A percentile compares a stretch with the other conserved stretches of the same genome.
phyloP scores from a whole-genome alignment of 2,888 invertebrate species.

The Nudaria mundana region DNA sequence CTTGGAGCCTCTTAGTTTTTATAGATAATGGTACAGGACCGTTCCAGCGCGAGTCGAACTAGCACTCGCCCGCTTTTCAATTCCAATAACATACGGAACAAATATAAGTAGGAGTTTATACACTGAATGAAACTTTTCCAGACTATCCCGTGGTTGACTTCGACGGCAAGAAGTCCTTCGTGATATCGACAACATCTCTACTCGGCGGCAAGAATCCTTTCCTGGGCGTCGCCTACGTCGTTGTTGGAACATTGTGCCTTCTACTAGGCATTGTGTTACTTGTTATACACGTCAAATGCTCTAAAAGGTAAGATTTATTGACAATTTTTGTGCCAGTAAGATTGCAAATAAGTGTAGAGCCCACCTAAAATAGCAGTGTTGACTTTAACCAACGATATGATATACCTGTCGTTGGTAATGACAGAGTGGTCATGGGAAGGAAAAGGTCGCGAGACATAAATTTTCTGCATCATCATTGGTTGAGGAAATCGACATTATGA shows the following conservation, averaged over 20 bases:
- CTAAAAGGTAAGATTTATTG: constrained; percentile 87
- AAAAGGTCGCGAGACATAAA: too few species aligned
- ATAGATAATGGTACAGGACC: too few species aligned
- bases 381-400: neutral
- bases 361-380: too few species aligned
- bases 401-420: neutral
- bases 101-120: too few species aligned
- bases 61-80: too few species aligned
- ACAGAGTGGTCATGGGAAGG: too few species aligned
- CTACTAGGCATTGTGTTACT: constrained; percentile 94
- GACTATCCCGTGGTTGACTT: constrained; percentile 96
- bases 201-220: constrained; percentile 99
- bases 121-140: constrained; percentile 68
- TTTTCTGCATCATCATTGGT: too few species aligned
- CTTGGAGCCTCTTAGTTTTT: too few species aligned
- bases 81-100: too few species aligned
- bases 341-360: neutral
- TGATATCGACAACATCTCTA: constrained; percentile 97
- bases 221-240: constrained; percentile 98
- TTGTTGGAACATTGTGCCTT: constrained; percentile 96
- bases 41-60: too few species aligned
- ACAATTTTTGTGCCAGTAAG: neutral
- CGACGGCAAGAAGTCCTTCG: constrained; percentile 96
- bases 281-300: constrained; percentile 97
- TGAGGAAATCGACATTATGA: too few species aligned